A percentile compares a stretch with the other conserved stretches of the same genome.
Evolutionary conservation across 1,140 invertebrate species (phyloP).

Genomic region (Anagrus nilaparvatae): DNA sequence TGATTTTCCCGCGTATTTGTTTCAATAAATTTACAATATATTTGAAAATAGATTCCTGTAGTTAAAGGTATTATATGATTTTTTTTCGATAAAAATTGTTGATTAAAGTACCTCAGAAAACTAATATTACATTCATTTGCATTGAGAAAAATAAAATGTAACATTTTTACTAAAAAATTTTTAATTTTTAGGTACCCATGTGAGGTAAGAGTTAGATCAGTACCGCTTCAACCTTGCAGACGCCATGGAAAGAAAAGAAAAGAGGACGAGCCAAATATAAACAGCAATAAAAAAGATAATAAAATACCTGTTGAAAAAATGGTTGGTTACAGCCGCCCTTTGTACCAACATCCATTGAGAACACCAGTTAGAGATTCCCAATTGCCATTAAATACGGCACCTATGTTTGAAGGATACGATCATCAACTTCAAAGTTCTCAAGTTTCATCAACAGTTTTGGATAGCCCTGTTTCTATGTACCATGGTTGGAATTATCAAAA

Average conservation of each 20-base stretch:
- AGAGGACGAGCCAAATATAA: slow-evolving; percentile 51
- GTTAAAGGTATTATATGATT: too few species aligned
- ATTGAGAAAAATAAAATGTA: too few species aligned
- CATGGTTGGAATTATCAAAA: slow-evolving; percentile 40
- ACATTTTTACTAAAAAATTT: too few species aligned
- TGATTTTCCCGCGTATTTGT: too few species aligned
- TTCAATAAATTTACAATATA: too few species aligned
- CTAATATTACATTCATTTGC: too few species aligned
- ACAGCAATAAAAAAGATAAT: slow-evolving; percentile 36
- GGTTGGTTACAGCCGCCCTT: slow-evolving; percentile 21
- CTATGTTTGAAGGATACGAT: slow-evolving; percentile 64
- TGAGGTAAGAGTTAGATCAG: slow-evolving; percentile 73
- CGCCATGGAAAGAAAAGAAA: slow-evolving; percentile 70
- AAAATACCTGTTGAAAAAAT: slow-evolving; percentile 28
- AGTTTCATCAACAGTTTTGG: slow-evolving; percentile 68
- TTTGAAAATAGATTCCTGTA: too few species aligned
- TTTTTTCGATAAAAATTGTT: too few species aligned
- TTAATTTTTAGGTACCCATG: slow-evolving; percentile 56
- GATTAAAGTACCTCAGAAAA: too few species aligned
- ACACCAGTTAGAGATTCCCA: slow-evolving; percentile 28
- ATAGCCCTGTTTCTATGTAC: slow-evolving; percentile 54
- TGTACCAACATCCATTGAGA: slow-evolving; percentile 29
- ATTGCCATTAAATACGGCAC: slow-evolving; percentile 51
- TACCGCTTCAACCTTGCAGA: slow-evolving; percentile 71
- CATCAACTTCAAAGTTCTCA: slow-evolving; percentile 69